Evolutionary conservation across 2,888 invertebrate species (phyloP), one percentile per base, ranked within the genome.

Genomic region (Muscina levida): DNA sequence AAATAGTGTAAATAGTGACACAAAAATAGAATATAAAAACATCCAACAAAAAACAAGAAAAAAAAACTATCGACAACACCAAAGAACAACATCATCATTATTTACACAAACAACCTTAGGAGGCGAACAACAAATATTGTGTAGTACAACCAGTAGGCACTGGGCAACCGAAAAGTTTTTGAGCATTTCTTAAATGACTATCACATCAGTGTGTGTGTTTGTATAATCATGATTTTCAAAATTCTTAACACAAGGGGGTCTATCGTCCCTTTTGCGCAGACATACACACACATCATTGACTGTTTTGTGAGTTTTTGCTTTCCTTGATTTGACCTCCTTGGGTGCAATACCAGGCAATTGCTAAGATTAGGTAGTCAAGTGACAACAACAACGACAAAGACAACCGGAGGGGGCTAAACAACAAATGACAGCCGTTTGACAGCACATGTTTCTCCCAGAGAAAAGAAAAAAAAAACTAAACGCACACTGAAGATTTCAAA

Each of bases 331-430:
- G 31, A 8, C 8, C 3, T 31, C 31, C 31, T 31, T 31, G 31
- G 31, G 6, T 13, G 44, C 10, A 10, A 4, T 2, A 44, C 44
- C 13, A 44, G 44, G 44, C 53, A 53, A 24, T 24, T 17, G 39
- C 37, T 19, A 39, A 15, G 37, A 39, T 59, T 59, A 59, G 37
- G 59, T 59, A 37, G 59, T 39, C 59, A 59, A 59, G 37, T 31
- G 37, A 59, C 39, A 17, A 37, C 59, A 59, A 17, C 37, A 39
- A 62, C 42, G 37, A 62, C 37, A 13, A n/a, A 11, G 10, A 39
- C 39, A 59, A 37, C 24, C 3, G 26, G 31, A 57, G n/a, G 48
- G 15, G 48, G n/a, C n/a, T 6, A 19, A n/a, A 56, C 56, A 56
- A 56, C 24, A 26, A 17, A 53, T 53, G 56, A 42, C 62, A 62